phyloP scores from a whole-genome alignment of 1,140 invertebrate genomes.

The Drosophila malerkotliana region DNA sequence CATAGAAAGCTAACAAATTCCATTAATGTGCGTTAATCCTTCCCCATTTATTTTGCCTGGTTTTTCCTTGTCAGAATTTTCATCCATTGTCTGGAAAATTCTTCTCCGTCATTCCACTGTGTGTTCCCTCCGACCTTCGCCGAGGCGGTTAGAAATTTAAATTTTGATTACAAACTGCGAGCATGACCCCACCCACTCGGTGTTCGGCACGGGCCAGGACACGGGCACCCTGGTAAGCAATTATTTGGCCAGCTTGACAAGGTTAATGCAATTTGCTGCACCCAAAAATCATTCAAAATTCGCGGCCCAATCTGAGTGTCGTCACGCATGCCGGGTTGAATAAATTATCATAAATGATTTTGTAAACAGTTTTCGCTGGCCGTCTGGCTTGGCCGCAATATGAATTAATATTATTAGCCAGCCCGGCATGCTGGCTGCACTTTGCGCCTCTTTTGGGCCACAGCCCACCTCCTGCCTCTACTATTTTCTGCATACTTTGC shows the following conservation, averaged over 20 bases:
- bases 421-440: slow-evolving; percentile 22
- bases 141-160: slow-evolving; percentile 23
- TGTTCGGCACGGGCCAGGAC: background rate
- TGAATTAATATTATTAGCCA: slow-evolving; percentile 71
- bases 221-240: slow-evolving; percentile 32
- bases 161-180: slow-evolving; percentile 44
- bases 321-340: slow-evolving; percentile 68
- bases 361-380: slow-evolving; percentile 41
- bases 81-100: slow-evolving; percentile 34
- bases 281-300: slow-evolving; percentile 64
- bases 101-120: slow-evolving; percentile 25
- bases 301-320: slow-evolving; percentile 19
- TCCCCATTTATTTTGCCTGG: slow-evolving; percentile 24
- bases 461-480: background rate
- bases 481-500: slow-evolving; percentile 10
- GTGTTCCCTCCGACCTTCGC: slow-evolving; percentile 22
- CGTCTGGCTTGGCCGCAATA: slow-evolving; percentile 35
- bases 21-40: slow-evolving; percentile 45
- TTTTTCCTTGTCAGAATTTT: background rate
- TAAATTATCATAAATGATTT: slow-evolving; percentile 77
- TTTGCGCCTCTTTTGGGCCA: slow-evolving; percentile 28
- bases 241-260: slow-evolving; percentile 67
- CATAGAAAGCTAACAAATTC: slow-evolving; percentile 34
- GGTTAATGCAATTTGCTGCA: slow-evolving; percentile 75
- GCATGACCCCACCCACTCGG: slow-evolving; percentile 27